Conservation (phyloP, 2,113 vertebrate genomes). For the Conger conger region DNA sequence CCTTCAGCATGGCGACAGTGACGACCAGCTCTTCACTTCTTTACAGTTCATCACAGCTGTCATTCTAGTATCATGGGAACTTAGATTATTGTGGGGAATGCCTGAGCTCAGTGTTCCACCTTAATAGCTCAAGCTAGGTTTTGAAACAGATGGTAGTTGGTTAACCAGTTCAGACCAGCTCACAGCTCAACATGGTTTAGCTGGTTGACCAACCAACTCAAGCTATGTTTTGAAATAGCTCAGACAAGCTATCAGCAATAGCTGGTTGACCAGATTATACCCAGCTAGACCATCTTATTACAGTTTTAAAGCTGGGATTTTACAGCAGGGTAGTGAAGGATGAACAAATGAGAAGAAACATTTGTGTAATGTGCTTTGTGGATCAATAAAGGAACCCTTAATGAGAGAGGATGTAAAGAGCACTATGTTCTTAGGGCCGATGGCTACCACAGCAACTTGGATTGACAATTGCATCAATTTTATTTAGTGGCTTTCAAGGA, state of each 20-base stretch:
- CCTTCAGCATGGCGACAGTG: background rate
- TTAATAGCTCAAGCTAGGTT: too few species aligned
- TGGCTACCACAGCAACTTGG: background rate
- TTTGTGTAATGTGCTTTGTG: background rate
- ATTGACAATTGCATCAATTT: background rate
- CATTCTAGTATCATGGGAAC: background rate
- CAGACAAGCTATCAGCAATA: too few species aligned
- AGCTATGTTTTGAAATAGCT: too few species aligned
- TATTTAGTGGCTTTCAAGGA: background rate
- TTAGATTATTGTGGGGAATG: background rate
- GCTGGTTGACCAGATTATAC: too few species aligned
- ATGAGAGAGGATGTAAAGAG: background rate
- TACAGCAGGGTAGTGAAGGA: slow-evolving; percentile 12
- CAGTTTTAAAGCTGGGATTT: too few species aligned
- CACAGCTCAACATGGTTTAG: too few species aligned
- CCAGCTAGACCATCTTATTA: too few species aligned
- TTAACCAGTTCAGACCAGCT: too few species aligned
- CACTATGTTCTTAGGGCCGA: background rate
- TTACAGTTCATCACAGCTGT: background rate
- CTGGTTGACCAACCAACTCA: too few species aligned
- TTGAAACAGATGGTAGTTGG: too few species aligned
- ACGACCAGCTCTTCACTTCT: background rate
- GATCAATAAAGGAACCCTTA: background rate
- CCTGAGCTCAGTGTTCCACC: background rate
- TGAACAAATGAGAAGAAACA: background rate